These are phyloP conservation scores for Hypanus sabinus DNA, from an alignment of 2,113 vertebrate species.

Conservation along the genomic window DNA sequence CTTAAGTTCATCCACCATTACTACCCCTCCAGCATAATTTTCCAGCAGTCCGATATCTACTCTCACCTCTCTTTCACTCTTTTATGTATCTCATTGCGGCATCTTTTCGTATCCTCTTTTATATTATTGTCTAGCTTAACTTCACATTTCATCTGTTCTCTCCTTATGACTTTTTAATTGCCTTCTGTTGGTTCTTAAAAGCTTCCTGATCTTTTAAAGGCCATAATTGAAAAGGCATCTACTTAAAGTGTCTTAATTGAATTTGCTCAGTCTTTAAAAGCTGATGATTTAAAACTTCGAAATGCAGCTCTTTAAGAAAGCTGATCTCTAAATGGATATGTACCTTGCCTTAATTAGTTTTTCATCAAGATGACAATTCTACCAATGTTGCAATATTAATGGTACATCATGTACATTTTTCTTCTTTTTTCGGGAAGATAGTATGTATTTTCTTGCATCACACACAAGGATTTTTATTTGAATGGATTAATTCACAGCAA, in stretches of 20 bases:
- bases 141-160: no score
- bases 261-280: not conserved
- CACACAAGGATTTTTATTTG: not conserved
- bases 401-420: not conserved
- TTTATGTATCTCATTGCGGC: no score
- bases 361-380: not conserved
- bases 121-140: no score
- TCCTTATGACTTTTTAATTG: no score
- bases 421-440: not conserved
- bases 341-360: not conserved
- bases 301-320: no score
- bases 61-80: no score
- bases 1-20: no score
- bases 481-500: not conserved
- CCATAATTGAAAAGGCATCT: not conserved
- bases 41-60: no score
- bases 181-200: no score
- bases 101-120: no score
- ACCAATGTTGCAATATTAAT: not conserved
- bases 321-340: not conserved
- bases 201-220: no score
- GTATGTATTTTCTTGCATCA: slow-evolving; percentile 13
- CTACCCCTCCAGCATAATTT: no score
- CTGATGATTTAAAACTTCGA: not conserved
- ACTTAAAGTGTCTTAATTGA: not conserved